phyloP scores from a whole-genome alignment of 1,140 invertebrate genomes.

The Drosophila takahashii region DNA sequence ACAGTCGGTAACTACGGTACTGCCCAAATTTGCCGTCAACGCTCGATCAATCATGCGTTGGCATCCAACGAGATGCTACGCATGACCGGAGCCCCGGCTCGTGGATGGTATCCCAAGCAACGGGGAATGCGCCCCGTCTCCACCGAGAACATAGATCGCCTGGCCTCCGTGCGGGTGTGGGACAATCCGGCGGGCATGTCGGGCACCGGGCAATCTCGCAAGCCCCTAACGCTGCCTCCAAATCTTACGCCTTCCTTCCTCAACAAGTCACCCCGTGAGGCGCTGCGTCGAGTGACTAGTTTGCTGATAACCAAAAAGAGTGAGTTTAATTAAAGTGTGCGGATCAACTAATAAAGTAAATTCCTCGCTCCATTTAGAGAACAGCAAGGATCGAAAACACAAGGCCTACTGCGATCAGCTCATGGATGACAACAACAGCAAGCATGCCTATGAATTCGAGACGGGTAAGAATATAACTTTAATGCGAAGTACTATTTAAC shows the following conservation, averaged over 20 bases:
- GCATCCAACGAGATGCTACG: constrained; percentile 91
- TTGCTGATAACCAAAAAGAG: constrained; percentile 91
- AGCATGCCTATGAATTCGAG: constrained; percentile 74
- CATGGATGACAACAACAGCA: constrained; percentile 70
- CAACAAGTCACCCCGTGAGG: constrained; percentile 93
- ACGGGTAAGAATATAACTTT: no score
- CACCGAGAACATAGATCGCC: constrained; percentile 92
- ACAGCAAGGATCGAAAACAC: constrained; percentile 74
- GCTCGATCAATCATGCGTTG: constrained; percentile 88
- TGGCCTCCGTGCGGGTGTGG: constrained; percentile 85
- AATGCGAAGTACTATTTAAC: no score
- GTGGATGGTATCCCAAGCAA: constrained; percentile 93
- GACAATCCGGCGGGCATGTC: constrained; percentile 81
- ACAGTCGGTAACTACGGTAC: constrained; percentile 81
- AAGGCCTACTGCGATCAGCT: constrained; percentile 73
- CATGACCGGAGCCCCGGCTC: constrained; percentile 90
- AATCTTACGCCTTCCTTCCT: constrained; percentile 94
- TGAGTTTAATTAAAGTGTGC: constrained; percentile 16
- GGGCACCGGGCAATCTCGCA: constrained; percentile 85
- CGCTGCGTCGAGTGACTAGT: constrained; percentile 93
- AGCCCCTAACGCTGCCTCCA: constrained; percentile 92
- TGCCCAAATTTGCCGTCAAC: constrained; percentile 87
- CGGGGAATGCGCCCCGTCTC: constrained; percentile 90
- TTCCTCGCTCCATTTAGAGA: constrained; percentile 34
- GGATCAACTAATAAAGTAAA: neutral